phyloP scores from a whole-genome alignment of 2,797 vertebrate genomes.

The Chromis chromis region DNA sequence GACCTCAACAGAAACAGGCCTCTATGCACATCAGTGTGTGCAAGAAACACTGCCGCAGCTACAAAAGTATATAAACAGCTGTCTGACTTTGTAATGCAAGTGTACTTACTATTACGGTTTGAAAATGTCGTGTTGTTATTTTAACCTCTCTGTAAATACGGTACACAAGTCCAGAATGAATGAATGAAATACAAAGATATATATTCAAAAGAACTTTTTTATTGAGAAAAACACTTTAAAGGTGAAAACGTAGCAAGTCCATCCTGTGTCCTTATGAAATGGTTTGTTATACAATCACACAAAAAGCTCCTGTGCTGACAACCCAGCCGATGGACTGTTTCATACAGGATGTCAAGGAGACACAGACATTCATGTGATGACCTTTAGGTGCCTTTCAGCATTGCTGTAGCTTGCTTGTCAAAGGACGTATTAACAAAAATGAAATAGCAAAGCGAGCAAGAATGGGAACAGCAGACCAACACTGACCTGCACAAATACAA shows the following conservation, averaged over 20 bases:
- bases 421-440: slow-evolving; percentile 9
- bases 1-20: slow-evolving; percentile 41
- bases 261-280: slow-evolving; percentile 15
- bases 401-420: slow-evolving; percentile 12
- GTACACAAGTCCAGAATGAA: slow-evolving; percentile 72
- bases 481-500: slow-evolving; percentile 6
- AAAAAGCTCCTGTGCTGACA: slow-evolving; percentile 13
- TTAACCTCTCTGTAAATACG: slow-evolving; percentile 85
- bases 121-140: slow-evolving; percentile 70
- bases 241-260: slow-evolving; percentile 43
- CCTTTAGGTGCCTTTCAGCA: slow-evolving; percentile 39
- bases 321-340: slow-evolving; percentile 20
- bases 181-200: slow-evolving; percentile 82
- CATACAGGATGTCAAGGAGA: slow-evolving; percentile 40
- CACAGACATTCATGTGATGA: slow-evolving; percentile 9
- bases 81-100: slow-evolving; percentile 61
- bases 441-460: neutral
- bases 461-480: slow-evolving; percentile 18
- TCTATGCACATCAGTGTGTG: slow-evolving; percentile 37
- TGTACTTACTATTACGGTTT: slow-evolving; percentile 68
- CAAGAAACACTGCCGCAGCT: slow-evolving; percentile 56
- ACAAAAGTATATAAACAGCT: slow-evolving; percentile 60
- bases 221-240: slow-evolving; percentile 47
- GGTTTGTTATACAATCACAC: slow-evolving; percentile 9
- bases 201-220: slow-evolving; percentile 79